Evolutionary conservation across 1,140 invertebrate species (phyloP).

Genomic region (Campoletis sonorensis): DNA sequence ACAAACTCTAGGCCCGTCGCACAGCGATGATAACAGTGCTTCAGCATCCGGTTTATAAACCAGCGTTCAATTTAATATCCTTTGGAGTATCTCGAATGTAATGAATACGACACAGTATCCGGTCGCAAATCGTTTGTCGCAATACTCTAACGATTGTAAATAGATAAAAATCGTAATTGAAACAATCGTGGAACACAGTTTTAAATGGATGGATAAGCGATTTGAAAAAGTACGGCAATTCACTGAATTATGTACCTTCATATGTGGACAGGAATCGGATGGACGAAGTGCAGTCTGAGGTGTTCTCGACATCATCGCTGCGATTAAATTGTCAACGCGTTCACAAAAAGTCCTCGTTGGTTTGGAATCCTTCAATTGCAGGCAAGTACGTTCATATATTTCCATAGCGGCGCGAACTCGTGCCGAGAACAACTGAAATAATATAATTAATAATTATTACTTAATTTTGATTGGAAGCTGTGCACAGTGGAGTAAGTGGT

Average conservation of each 20-base stretch:
- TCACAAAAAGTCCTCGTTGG: conserved; percentile 26
- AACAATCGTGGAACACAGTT: conserved; percentile 48
- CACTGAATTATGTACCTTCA: background rate
- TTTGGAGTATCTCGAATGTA: background rate
- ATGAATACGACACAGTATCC: background rate
- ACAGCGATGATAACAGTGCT: background rate
- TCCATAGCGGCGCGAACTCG: conserved; percentile 29
- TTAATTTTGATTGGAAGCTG: too few relatives aligned
- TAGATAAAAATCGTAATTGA: background rate
- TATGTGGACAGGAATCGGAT: background rate
- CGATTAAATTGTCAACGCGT: conserved; percentile 31
- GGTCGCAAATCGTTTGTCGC: background rate
- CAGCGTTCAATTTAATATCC: background rate
- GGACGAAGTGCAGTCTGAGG: background rate
- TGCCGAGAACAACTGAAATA: conserved; percentile 19
- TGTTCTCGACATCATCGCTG: conserved; percentile 32
- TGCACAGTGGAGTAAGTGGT: too few relatives aligned
- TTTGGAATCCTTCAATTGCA: background rate
- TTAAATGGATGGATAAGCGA: conserved; percentile 47
- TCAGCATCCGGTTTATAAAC: background rate
- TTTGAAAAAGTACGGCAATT: background rate
- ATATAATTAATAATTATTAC: background rate
- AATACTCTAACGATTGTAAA: background rate
- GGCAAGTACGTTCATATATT: background rate
- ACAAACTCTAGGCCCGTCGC: background rate